A percentile compares a stretch with the other conserved stretches of the same genome.
phyloP scores from a whole-genome alignment of 2,888 invertebrate genomes.

The Acheta domesticus region DNA sequence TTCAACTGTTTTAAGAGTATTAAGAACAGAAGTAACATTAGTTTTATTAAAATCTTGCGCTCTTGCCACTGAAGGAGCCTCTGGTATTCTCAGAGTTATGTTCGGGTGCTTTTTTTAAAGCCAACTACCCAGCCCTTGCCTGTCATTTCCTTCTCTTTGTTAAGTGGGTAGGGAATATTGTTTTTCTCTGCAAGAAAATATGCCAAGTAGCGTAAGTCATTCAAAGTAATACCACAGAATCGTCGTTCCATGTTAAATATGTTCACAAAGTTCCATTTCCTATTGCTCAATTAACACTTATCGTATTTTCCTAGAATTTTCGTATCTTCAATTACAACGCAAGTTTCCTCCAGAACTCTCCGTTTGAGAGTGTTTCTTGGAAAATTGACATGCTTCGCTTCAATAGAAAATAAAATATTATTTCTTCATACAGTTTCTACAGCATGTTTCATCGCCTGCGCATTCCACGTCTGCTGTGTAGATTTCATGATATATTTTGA shows the following conservation, averaged over 20 bases:
- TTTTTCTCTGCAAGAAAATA: constrained; percentile 36
- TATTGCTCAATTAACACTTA: background rate
- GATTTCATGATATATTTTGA: background rate
- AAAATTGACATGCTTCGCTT: constrained; percentile 25
- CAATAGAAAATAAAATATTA: constrained; percentile 19
- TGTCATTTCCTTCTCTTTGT: constrained; percentile 34
- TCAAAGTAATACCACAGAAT: constrained; percentile 35
- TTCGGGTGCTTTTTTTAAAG: background rate
- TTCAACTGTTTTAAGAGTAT: constrained; percentile 20
- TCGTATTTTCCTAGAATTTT: constrained; percentile 8
- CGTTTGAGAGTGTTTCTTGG: constrained; percentile 23
- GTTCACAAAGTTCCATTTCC: background rate
- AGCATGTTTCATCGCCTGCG: constrained; percentile 20
- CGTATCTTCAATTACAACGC: background rate
- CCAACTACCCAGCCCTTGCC: constrained; percentile 33
- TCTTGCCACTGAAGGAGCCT: background rate
- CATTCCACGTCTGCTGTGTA: background rate
- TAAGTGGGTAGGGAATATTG: constrained; percentile 34
- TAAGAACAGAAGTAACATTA: constrained; percentile 19
- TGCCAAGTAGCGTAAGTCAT: constrained; percentile 28
- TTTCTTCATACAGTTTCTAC: constrained; percentile 19
- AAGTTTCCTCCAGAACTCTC: background rate
- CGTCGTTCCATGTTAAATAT: constrained; percentile 32
- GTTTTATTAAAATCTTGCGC: background rate
- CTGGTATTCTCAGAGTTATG: background rate